Conservation (phyloP, 2,797 vertebrate species). For the Leptodactylus fallax region DNA sequence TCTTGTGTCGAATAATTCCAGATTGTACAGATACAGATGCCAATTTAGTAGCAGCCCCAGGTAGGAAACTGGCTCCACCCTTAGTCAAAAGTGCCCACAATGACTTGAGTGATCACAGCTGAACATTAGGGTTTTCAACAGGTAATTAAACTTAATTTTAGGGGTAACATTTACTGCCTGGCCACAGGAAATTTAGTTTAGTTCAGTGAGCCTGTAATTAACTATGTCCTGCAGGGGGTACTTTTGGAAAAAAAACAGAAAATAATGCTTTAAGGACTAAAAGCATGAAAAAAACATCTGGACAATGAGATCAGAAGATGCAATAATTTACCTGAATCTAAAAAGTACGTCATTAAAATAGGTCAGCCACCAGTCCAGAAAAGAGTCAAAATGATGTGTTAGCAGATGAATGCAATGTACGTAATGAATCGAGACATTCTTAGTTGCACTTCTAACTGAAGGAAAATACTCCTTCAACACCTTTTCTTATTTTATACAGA, state of each 20-base stretch:
- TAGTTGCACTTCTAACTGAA: background rate
- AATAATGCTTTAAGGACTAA: constrained; percentile 2
- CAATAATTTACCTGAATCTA: constrained; percentile 20
- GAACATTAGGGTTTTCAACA: constrained; percentile 39
- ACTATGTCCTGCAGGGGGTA: constrained; percentile 50
- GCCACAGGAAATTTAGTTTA: constrained; percentile 43
- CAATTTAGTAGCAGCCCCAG: background rate
- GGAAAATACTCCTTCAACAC: background rate
- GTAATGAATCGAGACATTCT: background rate
- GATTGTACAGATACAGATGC: background rate
- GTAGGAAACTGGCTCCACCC: background rate
- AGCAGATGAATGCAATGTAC: background rate
- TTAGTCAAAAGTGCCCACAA: background rate
- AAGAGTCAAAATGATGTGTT: constrained; percentile 3
- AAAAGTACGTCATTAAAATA: background rate
- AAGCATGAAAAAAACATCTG: constrained; percentile 36
- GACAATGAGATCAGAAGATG: background rate
- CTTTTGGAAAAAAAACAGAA: background rate
- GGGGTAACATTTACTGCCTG: constrained; percentile 38
- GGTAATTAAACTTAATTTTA: constrained; percentile 49
- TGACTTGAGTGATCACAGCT: constrained; percentile 41
- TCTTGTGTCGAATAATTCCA: background rate
- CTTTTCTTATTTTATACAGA: background rate
- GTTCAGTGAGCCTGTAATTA: constrained; percentile 49
- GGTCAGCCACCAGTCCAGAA: background rate